These are phyloP conservation scores for Thymallus thymallus DNA, from an alignment of 2,113 vertebrate genomes.

Conservation along the genomic window DNA sequence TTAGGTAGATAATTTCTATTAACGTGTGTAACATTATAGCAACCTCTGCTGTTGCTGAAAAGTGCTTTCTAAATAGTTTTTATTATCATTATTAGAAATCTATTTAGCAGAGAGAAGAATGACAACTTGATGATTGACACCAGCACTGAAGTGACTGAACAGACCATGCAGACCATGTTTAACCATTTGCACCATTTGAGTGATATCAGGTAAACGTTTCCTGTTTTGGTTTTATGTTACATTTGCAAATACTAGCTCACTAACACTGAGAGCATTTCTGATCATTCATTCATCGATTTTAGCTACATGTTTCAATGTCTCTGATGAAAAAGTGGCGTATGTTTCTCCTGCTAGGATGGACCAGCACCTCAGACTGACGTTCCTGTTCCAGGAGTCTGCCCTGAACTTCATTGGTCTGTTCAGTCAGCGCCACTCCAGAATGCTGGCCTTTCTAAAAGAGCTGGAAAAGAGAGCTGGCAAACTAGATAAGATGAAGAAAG, in stretches of 20 bases:
- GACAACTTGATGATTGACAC: neutral
- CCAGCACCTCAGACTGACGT: slow-evolving; percentile 1
- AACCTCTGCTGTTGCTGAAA: no score
- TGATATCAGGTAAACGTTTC: neutral
- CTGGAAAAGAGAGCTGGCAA: no score
- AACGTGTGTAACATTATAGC: no score
- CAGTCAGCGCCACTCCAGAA: neutral
- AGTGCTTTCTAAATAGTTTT: neutral
- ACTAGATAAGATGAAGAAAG: neutral
- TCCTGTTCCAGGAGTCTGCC: neutral
- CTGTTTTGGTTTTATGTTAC: neutral
- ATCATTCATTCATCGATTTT: neutral
- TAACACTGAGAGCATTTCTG: neutral
- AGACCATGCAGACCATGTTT: neutral
- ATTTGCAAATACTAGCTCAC: neutral
- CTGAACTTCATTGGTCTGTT: neutral
- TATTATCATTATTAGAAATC: neutral
- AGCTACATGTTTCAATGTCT: no score
- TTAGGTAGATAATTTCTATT: no score
- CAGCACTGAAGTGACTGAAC: neutral
- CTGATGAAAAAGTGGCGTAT: neutral
- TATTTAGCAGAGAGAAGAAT: neutral
- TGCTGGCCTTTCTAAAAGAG: no score
- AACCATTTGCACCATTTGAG: neutral
- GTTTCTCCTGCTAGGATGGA: neutral